Percentiles rank a stretch among this genome's conserved stretches.
These are phyloP conservation scores for Carposina sasakii DNA, from an alignment of 1,140 invertebrate genomes.

Conservation along the genomic window DNA sequence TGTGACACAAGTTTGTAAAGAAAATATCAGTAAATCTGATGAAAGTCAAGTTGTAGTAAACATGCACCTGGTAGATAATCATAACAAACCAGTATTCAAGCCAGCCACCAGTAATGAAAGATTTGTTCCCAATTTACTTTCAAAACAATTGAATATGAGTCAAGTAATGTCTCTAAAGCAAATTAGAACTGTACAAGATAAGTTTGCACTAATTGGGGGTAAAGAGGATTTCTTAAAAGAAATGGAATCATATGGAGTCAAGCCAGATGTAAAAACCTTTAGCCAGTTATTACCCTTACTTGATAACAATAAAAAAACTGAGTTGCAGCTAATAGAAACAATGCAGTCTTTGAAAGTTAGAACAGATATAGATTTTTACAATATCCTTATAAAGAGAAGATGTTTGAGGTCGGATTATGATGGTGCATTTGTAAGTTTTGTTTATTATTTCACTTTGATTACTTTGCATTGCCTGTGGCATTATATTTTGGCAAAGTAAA, in stretches of 20 bases:
- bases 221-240: constrained; percentile 79
- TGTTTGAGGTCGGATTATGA: constrained; percentile 78
- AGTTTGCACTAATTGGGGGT: constrained; percentile 88
- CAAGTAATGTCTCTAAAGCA: constrained; percentile 74
- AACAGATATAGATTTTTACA: constrained; percentile 88
- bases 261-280: constrained; percentile 86
- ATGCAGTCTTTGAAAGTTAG: constrained; percentile 75
- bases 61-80: too few species aligned
- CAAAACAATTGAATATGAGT: constrained; percentile 71
- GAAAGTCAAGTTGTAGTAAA: too few species aligned
- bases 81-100: too few species aligned
- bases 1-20: too few species aligned
- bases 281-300: constrained; percentile 83
- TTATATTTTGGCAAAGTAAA: too few species aligned
- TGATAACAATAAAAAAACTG: constrained; percentile 76
- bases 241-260: constrained; percentile 79
- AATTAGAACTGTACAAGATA: constrained; percentile 75
- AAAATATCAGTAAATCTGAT: too few species aligned
- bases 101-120: constrained; percentile 19
- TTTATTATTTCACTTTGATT: too few species aligned
- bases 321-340: constrained; percentile 76
- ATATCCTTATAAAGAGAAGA: constrained; percentile 88
- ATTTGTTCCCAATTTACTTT: constrained; percentile 74
- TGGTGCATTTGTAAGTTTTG: constrained; percentile 77
- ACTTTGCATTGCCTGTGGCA: too few species aligned